Conservation (phyloP, 2,888 invertebrate genomes). For the Drosophila bunnanda region DNA sequence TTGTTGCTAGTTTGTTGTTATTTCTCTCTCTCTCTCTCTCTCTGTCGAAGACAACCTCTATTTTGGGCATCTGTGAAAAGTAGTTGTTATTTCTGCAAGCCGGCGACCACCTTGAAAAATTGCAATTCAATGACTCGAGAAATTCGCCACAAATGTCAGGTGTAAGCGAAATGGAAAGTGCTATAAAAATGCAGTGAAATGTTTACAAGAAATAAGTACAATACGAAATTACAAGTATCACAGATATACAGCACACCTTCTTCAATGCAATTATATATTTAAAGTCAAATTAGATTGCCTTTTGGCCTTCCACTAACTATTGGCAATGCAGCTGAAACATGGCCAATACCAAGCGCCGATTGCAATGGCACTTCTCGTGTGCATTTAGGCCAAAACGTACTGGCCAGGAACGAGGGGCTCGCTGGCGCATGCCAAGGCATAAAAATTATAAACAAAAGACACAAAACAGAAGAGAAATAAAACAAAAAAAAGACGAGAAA, state of each 20-base stretch:
- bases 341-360: slow-evolving; percentile 5
- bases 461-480: background rate
- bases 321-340: background rate
- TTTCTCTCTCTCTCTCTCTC: background rate
- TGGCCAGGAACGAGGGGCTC: slow-evolving; percentile 4
- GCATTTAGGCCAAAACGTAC: slow-evolving; percentile 9
- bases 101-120: slow-evolving; percentile 37
- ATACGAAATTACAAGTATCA: no score
- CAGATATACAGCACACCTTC: no score
- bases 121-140: slow-evolving; percentile 45
- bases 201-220: background rate
- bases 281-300: background rate
- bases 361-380: slow-evolving; percentile 11
- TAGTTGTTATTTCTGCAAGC: slow-evolving; percentile 21
- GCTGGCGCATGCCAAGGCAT: slow-evolving; percentile 15
- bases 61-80: slow-evolving; percentile 15
- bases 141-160: slow-evolving; percentile 22
- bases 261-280: no score
- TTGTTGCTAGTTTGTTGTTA: slow-evolving; percentile 6
- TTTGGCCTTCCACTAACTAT: background rate
- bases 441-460: slow-evolving; percentile 12
- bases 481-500: slow-evolving; percentile 9
- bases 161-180: slow-evolving; percentile 24
- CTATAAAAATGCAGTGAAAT: slow-evolving; percentile 5
- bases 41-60: background rate